A percentile compares a stretch with the other conserved stretches of the same genome.
Conservation (phyloP, 2,888 invertebrate genomes). For the Cephalotes varians region DNA sequence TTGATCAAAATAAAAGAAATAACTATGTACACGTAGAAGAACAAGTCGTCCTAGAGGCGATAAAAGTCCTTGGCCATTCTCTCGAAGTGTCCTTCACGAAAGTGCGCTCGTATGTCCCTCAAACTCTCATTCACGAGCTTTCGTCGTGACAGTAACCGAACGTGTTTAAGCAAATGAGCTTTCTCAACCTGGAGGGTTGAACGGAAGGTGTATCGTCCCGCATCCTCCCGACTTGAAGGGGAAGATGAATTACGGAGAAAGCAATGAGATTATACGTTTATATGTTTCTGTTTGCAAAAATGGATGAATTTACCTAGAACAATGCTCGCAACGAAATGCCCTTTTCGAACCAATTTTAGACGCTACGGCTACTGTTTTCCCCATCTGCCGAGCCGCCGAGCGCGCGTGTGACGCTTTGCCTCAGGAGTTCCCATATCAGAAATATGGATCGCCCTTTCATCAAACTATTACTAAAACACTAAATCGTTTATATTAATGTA, state of each 20-base stretch:
- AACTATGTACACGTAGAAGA: conserved; percentile 53
- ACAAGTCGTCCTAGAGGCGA: conserved; percentile 56
- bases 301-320: neutral
- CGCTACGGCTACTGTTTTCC: no score
- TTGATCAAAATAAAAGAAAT: conserved; percentile 67
- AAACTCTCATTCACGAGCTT: conserved; percentile 57
- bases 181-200: neutral
- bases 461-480: no score
- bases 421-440: no score
- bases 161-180: conserved; percentile 52
- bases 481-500: no score
- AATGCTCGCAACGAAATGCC: no score
- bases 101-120: conserved; percentile 63
- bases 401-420: no score
- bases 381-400: no score
- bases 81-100: conserved; percentile 41
- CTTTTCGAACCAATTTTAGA: no score
- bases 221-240: conserved; percentile 28
- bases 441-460: no score
- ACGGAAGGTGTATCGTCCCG: neutral
- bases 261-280: conserved; percentile 3
- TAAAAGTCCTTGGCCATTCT: conserved; percentile 59
- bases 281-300: neutral
- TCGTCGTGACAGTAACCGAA: conserved; percentile 44
- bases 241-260: conserved; percentile 43